Base-by-base conservation (phyloP, 2,113 vertebrate genomes). In the Cyanoderma ruficeps region DNA sequence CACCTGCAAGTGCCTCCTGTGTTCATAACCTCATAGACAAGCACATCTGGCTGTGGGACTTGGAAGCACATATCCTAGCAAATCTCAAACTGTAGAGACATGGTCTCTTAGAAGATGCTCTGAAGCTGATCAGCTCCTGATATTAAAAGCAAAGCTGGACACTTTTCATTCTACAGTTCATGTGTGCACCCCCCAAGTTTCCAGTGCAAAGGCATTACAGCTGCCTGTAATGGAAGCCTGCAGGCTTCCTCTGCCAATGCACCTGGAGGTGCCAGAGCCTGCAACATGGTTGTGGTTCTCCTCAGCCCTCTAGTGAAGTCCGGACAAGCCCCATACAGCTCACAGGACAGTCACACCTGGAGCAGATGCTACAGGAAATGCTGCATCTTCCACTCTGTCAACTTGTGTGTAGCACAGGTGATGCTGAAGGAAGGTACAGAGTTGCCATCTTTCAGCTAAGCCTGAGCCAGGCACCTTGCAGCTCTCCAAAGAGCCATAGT, bases 171-270 rank as follows among this genome's bases (percentile, higher is more conserved):
- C 28, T 69, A 71, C 52, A 68, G 18, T 50, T 84, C 56, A 24
- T 42, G 75, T 35, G 57, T 11, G 33, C 0, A 0, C 24, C 15
- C 7, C 60, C 24, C 30, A 14, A 4, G 55, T 56, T 80, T 30
- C 59, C 39, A 17, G 30, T 0, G 4, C 63, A 47, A 37, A 5
- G 3, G 33, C 47, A 64, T 10, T 39, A 55, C 55, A 65, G 69
- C 46, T 13, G 1, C 31, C 47, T 33, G 8, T 0, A 0, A n/a
- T n/a, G n/a, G n/a, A n/a, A n/a, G n/a, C n/a, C n/a, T n/a, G 19
- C 24, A 57, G 61, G 30, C 18, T 83, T 28, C 53, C 28, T 59
- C 65, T 0, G 0, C 30, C 0, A 0, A 11, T 7, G 4, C 1
- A 4, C 11, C 6, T 4, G n/a, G 50, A 61, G 64, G 22, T 56